phyloP scores from a whole-genome alignment of 1,140 invertebrate species.

The Globodera rostochiensis region DNA sequence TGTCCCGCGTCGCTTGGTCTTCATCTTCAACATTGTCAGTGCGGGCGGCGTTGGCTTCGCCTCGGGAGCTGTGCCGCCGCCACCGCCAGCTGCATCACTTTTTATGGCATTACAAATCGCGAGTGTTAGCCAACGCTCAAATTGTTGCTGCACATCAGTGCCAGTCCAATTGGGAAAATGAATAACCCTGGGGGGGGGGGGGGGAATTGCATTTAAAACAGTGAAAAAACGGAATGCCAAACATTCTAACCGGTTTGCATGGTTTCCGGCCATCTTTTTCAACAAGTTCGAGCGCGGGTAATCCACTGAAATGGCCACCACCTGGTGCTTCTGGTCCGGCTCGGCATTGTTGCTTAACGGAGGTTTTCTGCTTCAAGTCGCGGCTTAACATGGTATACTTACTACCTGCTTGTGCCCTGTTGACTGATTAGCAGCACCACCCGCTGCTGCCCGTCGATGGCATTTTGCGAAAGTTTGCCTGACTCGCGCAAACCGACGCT shows the following conservation, averaged over 20 bases:
- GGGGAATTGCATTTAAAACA: background rate
- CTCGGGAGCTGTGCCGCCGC: background rate
- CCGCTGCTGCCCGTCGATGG: constrained; percentile 37
- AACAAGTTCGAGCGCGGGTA: constrained; percentile 51
- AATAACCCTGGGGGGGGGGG: constrained; percentile 48
- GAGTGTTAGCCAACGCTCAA: constrained; percentile 56
- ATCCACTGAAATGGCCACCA: constrained; percentile 53
- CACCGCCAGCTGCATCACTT: background rate
- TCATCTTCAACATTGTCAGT: constrained; percentile 29
- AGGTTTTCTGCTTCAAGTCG: constrained; percentile 2
- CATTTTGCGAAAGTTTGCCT: background rate
- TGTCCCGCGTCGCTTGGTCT: constrained; percentile 28
- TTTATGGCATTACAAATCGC: constrained; percentile 56
- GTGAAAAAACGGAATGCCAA: background rate
- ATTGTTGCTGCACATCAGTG: constrained; percentile 48
- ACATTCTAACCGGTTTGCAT: constrained; percentile 45
- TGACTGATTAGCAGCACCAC: constrained; percentile 55
- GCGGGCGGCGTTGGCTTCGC: constrained; percentile 21
- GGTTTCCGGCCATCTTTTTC: constrained; percentile 42
- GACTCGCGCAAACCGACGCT: background rate
- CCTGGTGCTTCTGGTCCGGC: constrained; percentile 46
- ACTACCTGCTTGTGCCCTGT: constrained; percentile 56
- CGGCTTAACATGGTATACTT: no score
- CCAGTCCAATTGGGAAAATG: constrained; percentile 53
- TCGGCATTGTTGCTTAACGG: constrained; percentile 19